Base-by-base conservation (phyloP, 1,140 invertebrate genomes). In the Lepidurus arcticus region DNA sequence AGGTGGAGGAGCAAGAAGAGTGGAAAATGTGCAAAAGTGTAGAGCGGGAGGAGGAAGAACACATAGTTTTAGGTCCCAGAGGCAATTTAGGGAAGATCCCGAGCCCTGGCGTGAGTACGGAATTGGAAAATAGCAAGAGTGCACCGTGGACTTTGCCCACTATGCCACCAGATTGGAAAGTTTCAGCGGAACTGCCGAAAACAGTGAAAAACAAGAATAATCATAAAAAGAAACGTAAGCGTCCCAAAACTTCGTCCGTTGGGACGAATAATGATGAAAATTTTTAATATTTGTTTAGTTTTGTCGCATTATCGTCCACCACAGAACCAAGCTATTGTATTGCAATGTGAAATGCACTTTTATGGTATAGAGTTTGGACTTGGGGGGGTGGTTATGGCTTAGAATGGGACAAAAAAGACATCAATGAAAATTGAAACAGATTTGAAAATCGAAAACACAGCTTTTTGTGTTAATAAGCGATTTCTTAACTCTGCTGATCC, bases 141-240 rank as follows among this genome's bases (percentile, higher is more conserved):
- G 0, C 21, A 7, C 16, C 53, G 13, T 65, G 53, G 53, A 65
- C 13, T 21, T 65, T 65, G 53, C 53, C 53, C 13, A 65, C 9
- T 7, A n/a, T n/a, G 53, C 53, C 13, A 5, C 53, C 53, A 65
- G 53, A 65, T 16, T 65, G 53, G 53, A 65, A 65, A 65, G 53
- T 65, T 65, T 65, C 53, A 7, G 53, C 53, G 3, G 53, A 65
- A 65, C 53, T 65, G 53, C 53, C 53, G 16, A 65, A 65, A 65
- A 65, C 53, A n/a, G 53, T 16, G 53, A 65, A 65, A 65, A 65
- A 65, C 53, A 65, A 21, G 21, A 65, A 65, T 65, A 65, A 65
- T 21, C 53, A 21, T 7, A 65, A 65, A 65, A 65, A 65, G 53
- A 65, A 65, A 65, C 53, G 53, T 21, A 65, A 65, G 21, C 16